phyloP scores from a whole-genome alignment of 2,113 vertebrate genomes.

The Epinephelus cyanopodus region DNA sequence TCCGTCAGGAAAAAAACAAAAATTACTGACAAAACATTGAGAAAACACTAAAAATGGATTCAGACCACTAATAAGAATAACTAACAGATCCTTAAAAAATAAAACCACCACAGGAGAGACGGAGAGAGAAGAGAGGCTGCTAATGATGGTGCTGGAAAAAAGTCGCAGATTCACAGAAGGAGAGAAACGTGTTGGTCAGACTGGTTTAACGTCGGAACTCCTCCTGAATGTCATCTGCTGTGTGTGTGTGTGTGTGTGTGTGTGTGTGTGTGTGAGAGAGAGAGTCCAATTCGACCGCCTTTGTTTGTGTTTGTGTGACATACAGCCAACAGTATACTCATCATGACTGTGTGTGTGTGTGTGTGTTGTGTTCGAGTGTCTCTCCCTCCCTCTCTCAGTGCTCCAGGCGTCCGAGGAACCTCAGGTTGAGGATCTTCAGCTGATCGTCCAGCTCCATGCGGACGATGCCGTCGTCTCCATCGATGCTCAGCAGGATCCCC shows the following conservation, averaged over 20 bases:
- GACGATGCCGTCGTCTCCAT: conserved; percentile 94
- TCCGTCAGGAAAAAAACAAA: conserved; percentile 35
- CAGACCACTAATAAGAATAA: conserved; percentile 4
- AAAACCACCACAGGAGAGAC: not conserved
- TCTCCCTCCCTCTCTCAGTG: conserved; percentile 60
- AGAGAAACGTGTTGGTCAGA: too few relatives aligned
- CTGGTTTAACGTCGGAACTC: too few relatives aligned
- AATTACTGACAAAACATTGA: conserved; percentile 41
- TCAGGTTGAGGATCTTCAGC: conserved; percentile 94
- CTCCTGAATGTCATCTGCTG: too few relatives aligned
- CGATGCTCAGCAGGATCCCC: conserved; percentile 91
- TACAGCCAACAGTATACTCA: too few relatives aligned
- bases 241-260: not conserved
- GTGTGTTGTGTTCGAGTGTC: not conserved
- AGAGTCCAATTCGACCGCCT: too few relatives aligned
- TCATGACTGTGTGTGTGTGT: too few relatives aligned
- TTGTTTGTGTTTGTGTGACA: too few relatives aligned
- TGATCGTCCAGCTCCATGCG: conserved; percentile 93
- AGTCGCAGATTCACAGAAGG: too few relatives aligned
- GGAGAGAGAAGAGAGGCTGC: not conserved
- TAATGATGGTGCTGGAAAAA: not conserved
- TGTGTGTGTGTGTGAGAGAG: not conserved
- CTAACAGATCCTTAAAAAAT: not conserved
- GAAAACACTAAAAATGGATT: conserved; percentile 68
- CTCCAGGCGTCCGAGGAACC: conserved; percentile 93